Percentiles rank a stretch among this genome's conserved stretches.
phyloP scores from a whole-genome alignment of 2,113 vertebrate genomes.

The Riparia riparia region DNA sequence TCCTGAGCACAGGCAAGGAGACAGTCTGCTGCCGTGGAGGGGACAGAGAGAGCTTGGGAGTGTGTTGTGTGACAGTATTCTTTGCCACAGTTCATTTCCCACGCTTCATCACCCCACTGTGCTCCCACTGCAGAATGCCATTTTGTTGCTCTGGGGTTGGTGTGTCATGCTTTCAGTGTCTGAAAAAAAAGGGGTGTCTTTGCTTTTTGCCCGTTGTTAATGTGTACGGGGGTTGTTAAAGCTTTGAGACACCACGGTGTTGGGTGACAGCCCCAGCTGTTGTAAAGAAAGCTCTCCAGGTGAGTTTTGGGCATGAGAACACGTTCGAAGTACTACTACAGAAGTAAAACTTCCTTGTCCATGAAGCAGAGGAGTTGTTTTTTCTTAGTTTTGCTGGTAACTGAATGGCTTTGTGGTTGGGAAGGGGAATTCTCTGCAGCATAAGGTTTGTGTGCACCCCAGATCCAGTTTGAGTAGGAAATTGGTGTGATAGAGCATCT shows the following conservation, averaged over 20 bases:
- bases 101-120: rapidly evolving
- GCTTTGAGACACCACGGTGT: not conserved
- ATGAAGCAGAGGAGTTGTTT: not conserved
- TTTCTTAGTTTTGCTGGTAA: not conserved
- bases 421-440: not conserved
- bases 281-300: not conserved
- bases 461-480: not conserved
- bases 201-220: not conserved
- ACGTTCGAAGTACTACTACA: not conserved
- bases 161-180: not conserved
- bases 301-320: not conserved
- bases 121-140: rapidly evolving
- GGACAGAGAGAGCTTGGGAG: not conserved
- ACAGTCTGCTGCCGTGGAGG: not conserved
- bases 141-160: not conserved
- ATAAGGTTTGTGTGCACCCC: not conserved
- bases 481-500: not conserved
- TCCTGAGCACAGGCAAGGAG: not conserved
- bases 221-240: not conserved
- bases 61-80: not conserved
- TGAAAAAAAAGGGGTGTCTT: not conserved
- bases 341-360: not conserved
- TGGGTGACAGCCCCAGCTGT: not conserved
- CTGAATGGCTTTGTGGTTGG: not conserved
- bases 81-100: not conserved